Evolutionary conservation across 2,888 invertebrate species (phyloP), one percentile per base, ranked within the genome.

Genomic region (Mongoloraphidia duomilia): DNA sequence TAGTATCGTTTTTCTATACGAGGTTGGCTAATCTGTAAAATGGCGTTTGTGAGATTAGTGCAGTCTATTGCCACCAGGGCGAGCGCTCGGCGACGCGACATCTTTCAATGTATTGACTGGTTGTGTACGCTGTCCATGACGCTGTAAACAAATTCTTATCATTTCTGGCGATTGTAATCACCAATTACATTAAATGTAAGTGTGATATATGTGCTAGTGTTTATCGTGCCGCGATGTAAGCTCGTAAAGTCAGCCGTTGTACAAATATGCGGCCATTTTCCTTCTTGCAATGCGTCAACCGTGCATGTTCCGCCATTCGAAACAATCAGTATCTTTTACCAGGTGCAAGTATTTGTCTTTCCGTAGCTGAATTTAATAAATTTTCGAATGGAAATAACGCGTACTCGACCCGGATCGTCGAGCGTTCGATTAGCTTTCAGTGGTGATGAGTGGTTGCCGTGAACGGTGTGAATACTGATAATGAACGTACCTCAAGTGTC

Each of bases 221-320:
- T 62, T 62, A 60, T 54, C 52, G 58, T 56, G 48, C 35, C 47
- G 49, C 38, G 40, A 50, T 52, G 49, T 52, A 50, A 52, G 44
- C 60, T 58, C 59, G 58, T 58, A 56, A 57, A 55, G 55, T 58
- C 58, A 57, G 58, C 60, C 55, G 56, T 56, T 56, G 58, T 58
- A 61, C 60, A 61, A 73, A 69, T 73, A 73, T 74, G 76, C 77
- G 77, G 78, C 78, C 78, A 78, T 78, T 77, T 77, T 77, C 26
- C 26, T 26, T 75, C 74, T 74, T 75, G 75, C 77, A 77, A 78
- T 78, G 78, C 77, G 77, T 77, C 77, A 77, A 75, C 76, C 75
- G 77, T 78, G 77, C 76, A 75, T 74, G 73, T 72, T 78, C 79
- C 79, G 79, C 79, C 79, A 79, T 79, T 78, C 77, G 77, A 77